Conservation (phyloP, 2,797 vertebrate genomes). For the Synaphobranchus kaupii region DNA sequence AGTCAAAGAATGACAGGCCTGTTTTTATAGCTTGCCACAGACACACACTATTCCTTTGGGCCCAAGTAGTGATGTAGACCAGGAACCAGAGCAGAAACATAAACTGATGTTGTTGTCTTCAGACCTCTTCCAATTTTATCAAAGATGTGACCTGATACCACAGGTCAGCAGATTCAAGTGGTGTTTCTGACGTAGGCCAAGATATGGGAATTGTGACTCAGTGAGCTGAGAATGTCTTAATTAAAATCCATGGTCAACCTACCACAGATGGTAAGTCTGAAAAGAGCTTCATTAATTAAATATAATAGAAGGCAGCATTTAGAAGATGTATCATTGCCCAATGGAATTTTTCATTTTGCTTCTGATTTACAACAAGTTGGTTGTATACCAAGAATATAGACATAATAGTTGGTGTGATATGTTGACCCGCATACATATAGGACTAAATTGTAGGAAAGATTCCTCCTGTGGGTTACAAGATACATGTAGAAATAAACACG, state of each 20-base stretch:
- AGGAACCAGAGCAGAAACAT: conserved; percentile 10
- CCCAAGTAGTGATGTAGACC: neutral
- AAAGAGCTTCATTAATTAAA: neutral
- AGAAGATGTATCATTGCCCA: neutral
- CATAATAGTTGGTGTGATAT: neutral
- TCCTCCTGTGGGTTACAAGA: neutral
- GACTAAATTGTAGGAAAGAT: neutral
- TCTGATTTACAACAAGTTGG: neutral
- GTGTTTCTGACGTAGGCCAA: conserved; percentile 16
- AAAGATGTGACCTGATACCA: conserved; percentile 24
- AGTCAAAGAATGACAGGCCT: neutral
- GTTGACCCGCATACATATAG: neutral
- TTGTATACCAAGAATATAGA: neutral
- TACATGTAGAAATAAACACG: neutral
- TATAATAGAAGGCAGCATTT: neutral
- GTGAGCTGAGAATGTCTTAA: conserved; percentile 26
- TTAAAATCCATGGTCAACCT: conserved; percentile 18
- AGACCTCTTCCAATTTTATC: conserved; percentile 1
- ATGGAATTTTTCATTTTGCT: neutral
- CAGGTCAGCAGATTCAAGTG: conserved; percentile 2
- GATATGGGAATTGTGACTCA: conserved; percentile 23
- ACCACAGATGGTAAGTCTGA: neutral
- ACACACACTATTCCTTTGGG: conserved; percentile 18
- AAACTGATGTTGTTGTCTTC: conserved; percentile 22
- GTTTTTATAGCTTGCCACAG: conserved; percentile 19